Base-by-base conservation (phyloP, 2,797 vertebrate genomes). In the Myoxocephalus aenaeus region DNA sequence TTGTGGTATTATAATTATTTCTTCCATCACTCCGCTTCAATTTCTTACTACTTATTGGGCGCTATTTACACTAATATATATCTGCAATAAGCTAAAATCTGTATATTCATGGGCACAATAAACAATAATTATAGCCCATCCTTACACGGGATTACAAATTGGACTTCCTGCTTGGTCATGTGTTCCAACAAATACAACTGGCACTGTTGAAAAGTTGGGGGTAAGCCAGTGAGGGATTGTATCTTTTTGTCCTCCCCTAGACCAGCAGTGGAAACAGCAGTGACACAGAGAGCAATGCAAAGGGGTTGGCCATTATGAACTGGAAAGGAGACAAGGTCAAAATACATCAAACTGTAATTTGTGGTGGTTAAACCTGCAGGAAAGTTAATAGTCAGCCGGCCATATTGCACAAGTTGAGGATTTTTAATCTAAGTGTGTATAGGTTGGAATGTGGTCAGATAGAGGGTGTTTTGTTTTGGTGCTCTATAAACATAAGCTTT, bases 391-490 rank as follows among this genome's bases (percentile, higher is more conserved):
- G 27, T 61, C 66, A 32, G 46, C 13, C 17, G 0, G 69, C 5
- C 12, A 46, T 46, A 44, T 7, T 25, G 17, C 4, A 69, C 38
- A 44, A 11, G 18, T 1, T 17, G 13, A 13, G 12, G 3, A 14
- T 3, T n/a, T 44, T 76, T 51, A 57, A 79, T n/a, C 62, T 25
- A 8, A 32, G 46, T 48, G 27, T 63, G 61, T 22, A 50, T 13
- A 73, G 9, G 25, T 1, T 71, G 82, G 82, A 82, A 89, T 83
- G 85, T 67, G 62, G 36, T 4, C 9, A 18, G 13, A 84, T 58
- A 84, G 73, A 40, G 64, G 75, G 7, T 0, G 51, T 62, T 77
- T 82, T 85, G 82, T 83, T 79, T 72, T 40, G 22, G n/a, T 9
- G 46, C n/a, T 56, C 32, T 65, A 53, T 29, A 14, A 50, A 67